Percentiles rank a stretch among this genome's conserved stretches.
Evolutionary conservation across 1,140 invertebrate species (phyloP).

Genomic region (Solen grandis): DNA sequence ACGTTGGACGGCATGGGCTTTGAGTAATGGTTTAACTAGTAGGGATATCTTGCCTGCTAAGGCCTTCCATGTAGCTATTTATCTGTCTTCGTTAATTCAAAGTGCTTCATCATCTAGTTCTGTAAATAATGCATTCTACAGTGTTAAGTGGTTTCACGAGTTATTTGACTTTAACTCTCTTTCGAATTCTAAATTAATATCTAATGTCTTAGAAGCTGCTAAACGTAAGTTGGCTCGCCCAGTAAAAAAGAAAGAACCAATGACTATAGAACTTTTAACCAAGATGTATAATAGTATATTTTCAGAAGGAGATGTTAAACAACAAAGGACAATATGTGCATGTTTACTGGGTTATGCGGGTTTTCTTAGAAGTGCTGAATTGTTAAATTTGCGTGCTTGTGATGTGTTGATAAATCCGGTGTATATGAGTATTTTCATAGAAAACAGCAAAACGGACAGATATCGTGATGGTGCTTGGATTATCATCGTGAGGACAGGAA

Average conservation of each 20-base stretch:
- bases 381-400: not conserved
- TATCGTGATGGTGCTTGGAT: conserved; percentile 19
- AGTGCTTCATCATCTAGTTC: not conserved
- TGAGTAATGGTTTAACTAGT: conserved; percentile 4
- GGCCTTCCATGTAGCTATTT: conserved; percentile 7
- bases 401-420: not conserved
- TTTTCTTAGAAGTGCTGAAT: conserved; percentile 3
- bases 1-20: conserved; percentile 31
- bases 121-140: conserved; percentile 30
- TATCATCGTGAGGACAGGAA: conserved; percentile 25
- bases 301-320: conserved; percentile 19
- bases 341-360: conserved; percentile 17
- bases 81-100: conserved; percentile 37
- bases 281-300: conserved; percentile 11
- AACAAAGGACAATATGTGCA: conserved; percentile 45
- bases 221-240: conserved; percentile 11
- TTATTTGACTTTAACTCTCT: conserved; percentile 14
- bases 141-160: conserved; percentile 40
- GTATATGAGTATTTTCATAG: conserved; percentile 19
- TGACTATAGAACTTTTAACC: conserved; percentile 19
- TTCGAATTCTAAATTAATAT: conserved; percentile 21
- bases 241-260: conserved; percentile 23
- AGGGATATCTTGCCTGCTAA: conserved; percentile 38
- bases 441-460: conserved; percentile 10
- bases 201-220: conserved; percentile 33